Base-by-base conservation (phyloP, 2,888 invertebrate species). In the Spialia ferax region DNA sequence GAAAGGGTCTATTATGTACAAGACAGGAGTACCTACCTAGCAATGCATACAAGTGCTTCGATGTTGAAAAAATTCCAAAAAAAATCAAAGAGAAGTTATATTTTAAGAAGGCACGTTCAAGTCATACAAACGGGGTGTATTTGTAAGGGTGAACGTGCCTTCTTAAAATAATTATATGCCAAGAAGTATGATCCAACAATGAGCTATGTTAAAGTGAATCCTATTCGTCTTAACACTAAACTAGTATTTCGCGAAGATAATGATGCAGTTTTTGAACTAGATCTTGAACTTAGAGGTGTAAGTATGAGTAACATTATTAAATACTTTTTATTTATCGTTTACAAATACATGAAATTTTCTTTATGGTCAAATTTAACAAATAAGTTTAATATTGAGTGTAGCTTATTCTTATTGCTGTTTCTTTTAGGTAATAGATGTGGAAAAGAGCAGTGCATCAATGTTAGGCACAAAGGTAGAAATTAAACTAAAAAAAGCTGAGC, bases 381-480 rank as follows among this genome's bases (percentile, higher is more conserved):
- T 35, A 35, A 13, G 13, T 35, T 32, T 32, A 11, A 7, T 35
- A n/a, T 3, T n/a, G 6, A 0, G 3, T 13, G 3, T 38, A 38
- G 38, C 38, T 38, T n/a, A 38, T n/a, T 4, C n/a, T 38, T 38
- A 38, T 38, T 38, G n/a, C 38, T 38, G 4, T 38, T 5, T 26
- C 71, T 79, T 94, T 35, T 85, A 99, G 99, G 94, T 98, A 32
- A 95, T 99, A 48, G 95, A 96, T 80, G 95, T 97, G 1, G 94
- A 93, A 48, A 94, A 94, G 63, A 96, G 97, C 79, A 94, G 92
- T 73, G 97, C 96, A 0, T 95, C 95, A 48, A 97, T 99, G 97
- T 94, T 96, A 77, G 96, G 97, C 13, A 96, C 98, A 13, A 99
- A 99, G 95, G 96, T 99, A 32, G 99, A 99, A 91, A 96, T 99